Percentiles rank a stretch among this genome's conserved stretches.
Evolutionary conservation across 2,888 invertebrate species (phyloP).

Genomic region (Polymixis flavicincta): DNA sequence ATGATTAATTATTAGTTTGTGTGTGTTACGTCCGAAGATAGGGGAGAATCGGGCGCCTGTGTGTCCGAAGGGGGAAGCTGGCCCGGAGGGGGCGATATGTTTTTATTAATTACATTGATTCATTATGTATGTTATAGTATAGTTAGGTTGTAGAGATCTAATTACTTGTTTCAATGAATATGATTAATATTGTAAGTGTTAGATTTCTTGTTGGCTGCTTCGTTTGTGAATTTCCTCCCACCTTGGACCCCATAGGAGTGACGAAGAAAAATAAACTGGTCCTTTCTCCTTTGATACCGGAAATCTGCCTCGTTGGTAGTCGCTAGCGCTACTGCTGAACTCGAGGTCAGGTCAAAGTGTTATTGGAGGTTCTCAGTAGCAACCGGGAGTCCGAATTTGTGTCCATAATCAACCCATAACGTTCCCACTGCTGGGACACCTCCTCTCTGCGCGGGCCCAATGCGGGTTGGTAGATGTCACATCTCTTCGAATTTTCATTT

Average conservation of each 20-base stretch:
- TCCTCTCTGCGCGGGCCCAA: too few species aligned
- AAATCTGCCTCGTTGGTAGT: too few species aligned
- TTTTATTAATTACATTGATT: conserved; percentile 73
- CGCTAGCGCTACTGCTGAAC: too few species aligned
- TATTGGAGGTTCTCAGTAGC: too few species aligned
- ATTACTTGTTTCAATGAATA: conserved; percentile 39
- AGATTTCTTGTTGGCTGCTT: neutral
- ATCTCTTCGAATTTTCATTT: too few species aligned
- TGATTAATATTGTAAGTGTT: neutral
- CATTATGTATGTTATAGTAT: conserved; percentile 62
- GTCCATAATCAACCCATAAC: too few species aligned
- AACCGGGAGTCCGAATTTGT: too few species aligned
- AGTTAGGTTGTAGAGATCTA: conserved; percentile 41
- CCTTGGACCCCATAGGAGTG: neutral
- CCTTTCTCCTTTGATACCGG: too few species aligned
- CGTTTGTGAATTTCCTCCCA: neutral
- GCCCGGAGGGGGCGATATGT: conserved; percentile 59
- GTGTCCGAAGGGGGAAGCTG: conserved; percentile 59
- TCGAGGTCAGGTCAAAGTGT: too few species aligned
- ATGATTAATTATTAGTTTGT: conserved; percentile 91
- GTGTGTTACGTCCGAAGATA: conserved; percentile 86
- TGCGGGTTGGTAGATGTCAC: too few species aligned
- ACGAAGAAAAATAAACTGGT: neutral
- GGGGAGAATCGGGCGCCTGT: conserved; percentile 68
- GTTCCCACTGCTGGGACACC: too few species aligned